These are phyloP conservation scores for Acrocephalus scirpaceus DNA, from an alignment of 2,797 vertebrate genomes.

Conservation along the genomic window DNA sequence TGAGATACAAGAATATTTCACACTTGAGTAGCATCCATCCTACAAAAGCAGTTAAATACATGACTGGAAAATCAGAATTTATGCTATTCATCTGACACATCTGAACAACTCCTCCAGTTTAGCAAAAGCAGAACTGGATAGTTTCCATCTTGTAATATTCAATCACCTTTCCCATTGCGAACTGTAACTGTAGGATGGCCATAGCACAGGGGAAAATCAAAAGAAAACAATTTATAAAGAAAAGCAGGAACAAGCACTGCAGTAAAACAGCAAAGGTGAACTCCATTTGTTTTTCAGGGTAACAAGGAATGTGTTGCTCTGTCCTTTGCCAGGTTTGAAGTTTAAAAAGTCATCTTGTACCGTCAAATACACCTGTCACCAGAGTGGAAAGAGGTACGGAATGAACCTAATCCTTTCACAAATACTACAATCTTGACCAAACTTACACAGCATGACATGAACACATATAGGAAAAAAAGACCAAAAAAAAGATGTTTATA, in stretches of 20 bases:
- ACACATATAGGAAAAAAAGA: background rate
- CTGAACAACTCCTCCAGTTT: background rate
- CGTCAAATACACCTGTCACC: background rate
- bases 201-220: rapidly evolving
- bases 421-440: background rate
- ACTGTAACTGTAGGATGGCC: background rate
- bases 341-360: background rate
- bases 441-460: background rate
- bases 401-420: background rate
- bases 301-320: background rate
- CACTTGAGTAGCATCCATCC: background rate
- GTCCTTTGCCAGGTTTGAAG: background rate
- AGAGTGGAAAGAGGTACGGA: background rate
- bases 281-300: background rate
- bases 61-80: background rate
- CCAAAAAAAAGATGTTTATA: background rate
- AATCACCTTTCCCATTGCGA: background rate
- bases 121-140: background rate
- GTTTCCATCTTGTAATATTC: background rate
- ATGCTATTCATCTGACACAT: background rate
- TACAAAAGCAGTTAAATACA: background rate
- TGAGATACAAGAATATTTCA: background rate
- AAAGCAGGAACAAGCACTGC: background rate
- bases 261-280: background rate
- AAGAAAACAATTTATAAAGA: rapidly evolving